These are phyloP conservation scores for Mesorhabditis sp. DNA, from an alignment of 2,888 invertebrate genomes.

Conservation along the genomic window DNA sequence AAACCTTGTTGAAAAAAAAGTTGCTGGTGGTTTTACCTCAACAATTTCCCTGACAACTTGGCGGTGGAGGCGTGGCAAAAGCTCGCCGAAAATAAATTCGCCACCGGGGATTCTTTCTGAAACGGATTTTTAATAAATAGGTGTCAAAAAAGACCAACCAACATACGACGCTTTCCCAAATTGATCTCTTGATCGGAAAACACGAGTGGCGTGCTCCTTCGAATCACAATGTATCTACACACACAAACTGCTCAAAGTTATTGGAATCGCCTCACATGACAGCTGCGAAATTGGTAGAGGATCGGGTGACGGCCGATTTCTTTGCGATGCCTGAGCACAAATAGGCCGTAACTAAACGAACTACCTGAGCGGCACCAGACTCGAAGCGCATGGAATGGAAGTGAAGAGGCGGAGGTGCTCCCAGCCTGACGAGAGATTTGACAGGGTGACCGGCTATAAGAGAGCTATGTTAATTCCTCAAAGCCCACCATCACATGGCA, in stretches of 20 bases:
- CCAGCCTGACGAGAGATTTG: neutral
- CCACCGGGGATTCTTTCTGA: slow-evolving; percentile 5
- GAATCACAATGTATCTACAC: neutral
- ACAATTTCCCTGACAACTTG: neutral
- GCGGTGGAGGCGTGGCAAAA: slow-evolving; percentile 2
- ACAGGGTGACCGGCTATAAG: neutral
- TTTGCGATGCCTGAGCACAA: neutral
- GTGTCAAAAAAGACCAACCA: neutral
- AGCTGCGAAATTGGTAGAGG: slow-evolving; percentile 4
- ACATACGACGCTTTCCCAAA: neutral
- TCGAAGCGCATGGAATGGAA: neutral
- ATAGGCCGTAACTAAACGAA: neutral
- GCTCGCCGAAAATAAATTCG: neutral
- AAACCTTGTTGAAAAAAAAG: neutral
- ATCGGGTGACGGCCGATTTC: neutral
- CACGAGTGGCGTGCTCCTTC: neutral
- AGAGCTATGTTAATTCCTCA: no score
- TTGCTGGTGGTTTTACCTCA: neutral
- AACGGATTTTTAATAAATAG: neutral
- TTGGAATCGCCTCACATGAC: neutral
- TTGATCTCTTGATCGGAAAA: neutral
- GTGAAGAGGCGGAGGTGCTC: neutral
- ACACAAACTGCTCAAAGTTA: neutral
- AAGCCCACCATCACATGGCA: neutral
- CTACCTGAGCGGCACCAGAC: neutral